phyloP scores from a whole-genome alignment of 2,797 vertebrate genomes.

The Dermochelys coriacea region DNA sequence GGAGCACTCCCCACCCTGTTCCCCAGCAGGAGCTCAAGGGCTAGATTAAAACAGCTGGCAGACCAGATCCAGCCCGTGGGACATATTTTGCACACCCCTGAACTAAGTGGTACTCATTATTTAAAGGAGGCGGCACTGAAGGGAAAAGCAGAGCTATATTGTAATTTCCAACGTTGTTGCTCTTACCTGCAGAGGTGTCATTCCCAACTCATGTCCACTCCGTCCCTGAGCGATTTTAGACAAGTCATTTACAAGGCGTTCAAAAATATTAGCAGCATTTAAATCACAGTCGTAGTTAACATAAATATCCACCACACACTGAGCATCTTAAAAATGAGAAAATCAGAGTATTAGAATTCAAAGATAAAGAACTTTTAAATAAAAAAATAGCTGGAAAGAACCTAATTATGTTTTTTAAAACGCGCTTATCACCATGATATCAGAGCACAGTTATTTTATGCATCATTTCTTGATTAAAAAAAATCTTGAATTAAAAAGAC shows the following conservation, averaged over 20 bases:
- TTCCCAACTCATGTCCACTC: slow-evolving; percentile 96
- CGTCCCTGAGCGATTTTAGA: slow-evolving; percentile 98
- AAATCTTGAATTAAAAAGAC: neutral
- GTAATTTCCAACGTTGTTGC: neutral
- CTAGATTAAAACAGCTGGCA: too few relatives aligned
- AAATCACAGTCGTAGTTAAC: slow-evolving; percentile 99
- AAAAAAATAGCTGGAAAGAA: neutral
- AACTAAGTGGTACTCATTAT: neutral
- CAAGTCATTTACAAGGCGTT: slow-evolving; percentile 95
- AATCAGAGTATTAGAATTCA: slow-evolving; percentile 43
- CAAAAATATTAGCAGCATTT: slow-evolving; percentile 98
- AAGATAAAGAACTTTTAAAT: neutral
- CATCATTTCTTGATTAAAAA: neutral
- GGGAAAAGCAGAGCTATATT: neutral
- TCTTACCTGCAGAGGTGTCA: slow-evolving; percentile 90
- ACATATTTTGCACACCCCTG: too few relatives aligned
- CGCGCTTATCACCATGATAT: neutral
- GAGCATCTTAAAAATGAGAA: slow-evolving; percentile 88
- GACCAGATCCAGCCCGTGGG: too few relatives aligned
- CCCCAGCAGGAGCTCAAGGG: too few relatives aligned
- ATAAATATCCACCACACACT: slow-evolving; percentile 98
- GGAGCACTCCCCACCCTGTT: rapidly evolving
- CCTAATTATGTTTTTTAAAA: neutral
- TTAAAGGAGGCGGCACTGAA: neutral
- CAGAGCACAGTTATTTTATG: neutral